Evolutionary conservation across 2,888 invertebrate genomes (phyloP), one percentile per base, ranked within the genome.

Genomic region (Caenorhabditis doughertyi): DNA sequence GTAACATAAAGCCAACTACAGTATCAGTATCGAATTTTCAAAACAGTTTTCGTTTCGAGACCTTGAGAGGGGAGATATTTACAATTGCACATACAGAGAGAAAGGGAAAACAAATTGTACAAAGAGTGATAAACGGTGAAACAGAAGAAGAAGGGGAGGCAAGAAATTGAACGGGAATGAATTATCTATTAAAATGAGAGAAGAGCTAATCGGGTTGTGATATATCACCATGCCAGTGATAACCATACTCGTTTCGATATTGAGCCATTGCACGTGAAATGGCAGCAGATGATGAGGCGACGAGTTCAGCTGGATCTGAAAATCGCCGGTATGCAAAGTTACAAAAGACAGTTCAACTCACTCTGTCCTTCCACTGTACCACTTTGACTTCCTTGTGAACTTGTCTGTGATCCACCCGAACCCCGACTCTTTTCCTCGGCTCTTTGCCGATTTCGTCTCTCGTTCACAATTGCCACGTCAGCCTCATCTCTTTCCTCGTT

Each of bases 161-260:
- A 3, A 16, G 16, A 42, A 16, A 3, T 42, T 42, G 13, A 42
- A 13, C 3, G 42, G 42, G 44, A 13, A 9, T 39, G 35, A 35
- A 35, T 9, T 35, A 35, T 9, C 5, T 35, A 23, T 29, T 25
- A 25, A 32, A 18, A n/a, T n/a, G 18, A 55, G 32, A 13, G n/a
- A 29, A 73, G 35, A 65, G 16, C 58, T 44, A 82, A 44, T 82
- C 82, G 0, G 82, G 82, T 58, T 79, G 73, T 7, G 67, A 56
- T 18, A 82, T 79, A 27, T 82, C 70, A 3, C 77, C 77, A 7
- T 51, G 23, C 77, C 73, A 82, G 21, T 67, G 72, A 35, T 73
- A 79, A 5, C 77, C 77, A 29, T 55, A 82, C 39, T 82, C 82
- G 35, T 73, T 77, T 51, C 53, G 51, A 47, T 82, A 82, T 44